Percentiles rank a stretch among this genome's conserved stretches.
These are phyloP conservation scores for Poeciliopsis occidentalis DNA, from an alignment of 2,113 vertebrate genomes.

Conservation along the genomic window DNA sequence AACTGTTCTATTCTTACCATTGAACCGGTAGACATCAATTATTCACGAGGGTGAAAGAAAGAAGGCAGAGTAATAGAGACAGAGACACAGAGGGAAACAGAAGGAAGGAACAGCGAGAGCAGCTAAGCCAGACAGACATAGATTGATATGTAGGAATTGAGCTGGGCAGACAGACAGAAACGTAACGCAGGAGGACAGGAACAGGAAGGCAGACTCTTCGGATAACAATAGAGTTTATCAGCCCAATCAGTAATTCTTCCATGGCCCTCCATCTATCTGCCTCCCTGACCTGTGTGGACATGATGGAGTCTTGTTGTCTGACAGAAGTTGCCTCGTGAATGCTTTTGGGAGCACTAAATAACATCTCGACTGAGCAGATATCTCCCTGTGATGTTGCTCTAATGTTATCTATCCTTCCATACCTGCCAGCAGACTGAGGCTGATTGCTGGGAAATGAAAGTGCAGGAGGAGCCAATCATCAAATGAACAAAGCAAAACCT, in stretches of 20 bases:
- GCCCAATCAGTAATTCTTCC: conserved; percentile 71
- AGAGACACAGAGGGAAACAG: conserved; percentile 60
- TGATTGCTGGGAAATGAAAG: conserved; percentile 74
- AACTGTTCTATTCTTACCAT: conserved; percentile 81
- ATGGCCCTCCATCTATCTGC: conserved; percentile 61
- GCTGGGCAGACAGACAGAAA: conserved; percentile 44
- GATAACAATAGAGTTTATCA: conserved; percentile 76
- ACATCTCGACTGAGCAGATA: conserved; percentile 55
- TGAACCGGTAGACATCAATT: conserved; percentile 80
- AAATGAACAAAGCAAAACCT: conserved; percentile 45
- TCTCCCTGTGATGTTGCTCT: conserved; percentile 58
- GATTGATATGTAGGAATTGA: conserved; percentile 57
- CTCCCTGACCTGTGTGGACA: conserved; percentile 61
- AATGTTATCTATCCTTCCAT: conserved; percentile 62
- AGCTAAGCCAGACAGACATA: conserved; percentile 54
- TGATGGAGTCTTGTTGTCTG: conserved; percentile 72
- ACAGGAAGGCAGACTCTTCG: conserved; percentile 43
- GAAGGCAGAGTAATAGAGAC: conserved; percentile 64
- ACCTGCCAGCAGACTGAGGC: conserved; percentile 59
- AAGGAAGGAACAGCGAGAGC: conserved; percentile 36
- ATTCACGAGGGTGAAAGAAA: conserved; percentile 74
- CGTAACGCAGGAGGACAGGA: conserved; percentile 41
- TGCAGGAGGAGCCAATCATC: conserved; percentile 55
- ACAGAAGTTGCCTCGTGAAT: conserved; percentile 63
- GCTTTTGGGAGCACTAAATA: conserved; percentile 68